Evolutionary conservation across 2,113 vertebrate genomes (phyloP).

Genomic region (Alosa alosa): DNA sequence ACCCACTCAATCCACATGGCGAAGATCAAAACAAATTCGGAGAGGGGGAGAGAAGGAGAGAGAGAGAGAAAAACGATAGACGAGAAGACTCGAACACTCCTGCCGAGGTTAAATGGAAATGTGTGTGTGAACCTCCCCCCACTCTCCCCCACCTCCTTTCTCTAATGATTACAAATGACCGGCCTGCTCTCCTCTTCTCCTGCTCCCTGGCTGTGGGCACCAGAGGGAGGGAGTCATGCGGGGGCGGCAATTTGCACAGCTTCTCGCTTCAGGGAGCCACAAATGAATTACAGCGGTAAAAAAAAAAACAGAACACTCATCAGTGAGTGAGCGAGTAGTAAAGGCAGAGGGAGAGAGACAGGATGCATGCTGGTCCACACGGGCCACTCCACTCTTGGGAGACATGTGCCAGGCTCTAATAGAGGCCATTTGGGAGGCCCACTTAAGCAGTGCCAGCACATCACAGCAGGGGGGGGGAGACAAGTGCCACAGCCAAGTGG

Average conservation of each 20-base stretch:
- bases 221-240: not conserved
- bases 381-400: not conserved
- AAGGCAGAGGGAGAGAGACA: not conserved
- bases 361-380: not conserved
- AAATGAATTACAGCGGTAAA: not conserved
- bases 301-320: not conserved
- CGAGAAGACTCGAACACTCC: not conserved
- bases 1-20: slow-evolving; percentile 10
- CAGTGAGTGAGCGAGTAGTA: not conserved
- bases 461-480: not conserved
- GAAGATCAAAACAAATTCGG: not conserved
- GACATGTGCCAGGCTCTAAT: not conserved
- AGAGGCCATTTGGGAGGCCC: not conserved
- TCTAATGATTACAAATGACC: slow-evolving; percentile 15
- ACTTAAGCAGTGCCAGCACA: not conserved
- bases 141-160: not conserved
- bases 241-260: not conserved
- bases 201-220: not conserved
- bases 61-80: not conserved
- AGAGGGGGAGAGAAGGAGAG: not conserved
- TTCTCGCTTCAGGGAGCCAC: not conserved
- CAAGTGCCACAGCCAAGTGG: not conserved
- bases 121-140: not conserved
- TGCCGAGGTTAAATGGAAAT: slow-evolving; percentile 1
- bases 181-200: not conserved